phyloP scores from a whole-genome alignment of 2,797 vertebrate genomes.

The Oreochromis grahami region DNA sequence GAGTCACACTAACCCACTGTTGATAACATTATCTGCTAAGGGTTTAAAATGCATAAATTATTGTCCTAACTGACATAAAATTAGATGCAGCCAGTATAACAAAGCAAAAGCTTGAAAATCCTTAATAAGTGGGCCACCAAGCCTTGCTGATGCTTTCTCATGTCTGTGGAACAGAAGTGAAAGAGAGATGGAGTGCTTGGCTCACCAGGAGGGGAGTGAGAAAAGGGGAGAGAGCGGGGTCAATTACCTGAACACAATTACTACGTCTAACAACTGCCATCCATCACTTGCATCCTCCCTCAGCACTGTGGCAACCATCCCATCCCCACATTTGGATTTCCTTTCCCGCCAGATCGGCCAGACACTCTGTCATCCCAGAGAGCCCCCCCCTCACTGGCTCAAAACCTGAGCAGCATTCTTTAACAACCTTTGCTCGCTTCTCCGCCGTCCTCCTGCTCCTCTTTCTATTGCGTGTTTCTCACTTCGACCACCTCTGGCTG shows the following conservation, averaged over 20 bases:
- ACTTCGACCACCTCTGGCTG: conserved; percentile 27
- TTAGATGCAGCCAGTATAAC: neutral
- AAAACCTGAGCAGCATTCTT: conserved; percentile 76
- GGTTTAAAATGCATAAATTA: neutral
- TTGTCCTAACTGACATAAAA: neutral
- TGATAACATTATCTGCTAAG: neutral
- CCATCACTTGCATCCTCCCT: conserved; percentile 73
- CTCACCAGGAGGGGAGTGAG: conserved; percentile 38
- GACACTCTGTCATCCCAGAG: conserved; percentile 72
- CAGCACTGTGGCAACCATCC: conserved; percentile 52
- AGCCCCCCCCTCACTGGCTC: conserved; percentile 43
- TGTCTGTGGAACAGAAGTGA: conserved; percentile 45
- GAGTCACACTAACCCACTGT: neutral
- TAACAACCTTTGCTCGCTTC: conserved; percentile 45
- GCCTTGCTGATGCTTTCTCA: conserved; percentile 43
- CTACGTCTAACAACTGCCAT: conserved; percentile 77
- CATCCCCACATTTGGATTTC: conserved; percentile 62
- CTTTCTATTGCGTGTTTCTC: conserved; percentile 6
- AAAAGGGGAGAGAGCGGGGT: conserved; percentile 45
- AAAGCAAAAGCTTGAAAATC: conserved; percentile 39
- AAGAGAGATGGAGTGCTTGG: conserved; percentile 57
- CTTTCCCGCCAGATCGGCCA: conserved; percentile 69
- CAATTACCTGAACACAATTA: conserved; percentile 83
- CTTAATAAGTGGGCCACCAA: conserved; percentile 34
- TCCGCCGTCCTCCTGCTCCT: conserved; percentile 11